phyloP scores from a whole-genome alignment of 2,113 vertebrate genomes.

The Pelobates fuscus region DNA sequence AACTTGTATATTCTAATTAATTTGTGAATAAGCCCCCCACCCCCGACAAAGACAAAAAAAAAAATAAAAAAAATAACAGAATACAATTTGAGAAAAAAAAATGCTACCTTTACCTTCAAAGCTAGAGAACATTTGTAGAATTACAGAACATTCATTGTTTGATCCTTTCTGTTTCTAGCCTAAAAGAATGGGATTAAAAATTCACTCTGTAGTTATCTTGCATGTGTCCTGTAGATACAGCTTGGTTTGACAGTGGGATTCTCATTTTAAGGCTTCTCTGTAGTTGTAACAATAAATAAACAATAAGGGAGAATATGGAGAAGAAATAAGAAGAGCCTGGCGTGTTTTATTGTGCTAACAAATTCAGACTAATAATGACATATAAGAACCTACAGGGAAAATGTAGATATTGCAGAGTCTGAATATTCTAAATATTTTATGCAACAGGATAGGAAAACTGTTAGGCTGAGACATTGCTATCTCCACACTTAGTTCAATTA shows the following conservation, averaged over 20 bases:
- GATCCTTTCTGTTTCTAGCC: constrained; percentile 37
- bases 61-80: too few relatives aligned
- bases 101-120: constrained; percentile 22
- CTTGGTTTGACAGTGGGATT: constrained; percentile 39
- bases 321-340: constrained; percentile 15
- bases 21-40: too few relatives aligned
- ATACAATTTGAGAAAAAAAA: too few relatives aligned
- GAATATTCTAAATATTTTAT: background rate
- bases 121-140: constrained; percentile 18
- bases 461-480: background rate
- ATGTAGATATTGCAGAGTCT: background rate
- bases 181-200: constrained; percentile 45
- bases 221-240: constrained; percentile 42
- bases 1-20: too few relatives aligned
- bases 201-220: constrained; percentile 44
- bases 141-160: constrained; percentile 37
- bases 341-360: constrained; percentile 4
- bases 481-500: too few relatives aligned
- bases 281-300: constrained; percentile 45
- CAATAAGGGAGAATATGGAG: constrained; percentile 33
- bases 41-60: too few relatives aligned
- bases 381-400: background rate
- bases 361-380: constrained; percentile 4
- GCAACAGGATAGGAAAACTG: background rate
- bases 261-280: constrained; percentile 26